Percentiles rank a stretch among this genome's conserved stretches.
These are phyloP conservation scores for Pseudomyrmex dendroicus DNA, from an alignment of 1,140 invertebrate species.

Conservation along the genomic window DNA sequence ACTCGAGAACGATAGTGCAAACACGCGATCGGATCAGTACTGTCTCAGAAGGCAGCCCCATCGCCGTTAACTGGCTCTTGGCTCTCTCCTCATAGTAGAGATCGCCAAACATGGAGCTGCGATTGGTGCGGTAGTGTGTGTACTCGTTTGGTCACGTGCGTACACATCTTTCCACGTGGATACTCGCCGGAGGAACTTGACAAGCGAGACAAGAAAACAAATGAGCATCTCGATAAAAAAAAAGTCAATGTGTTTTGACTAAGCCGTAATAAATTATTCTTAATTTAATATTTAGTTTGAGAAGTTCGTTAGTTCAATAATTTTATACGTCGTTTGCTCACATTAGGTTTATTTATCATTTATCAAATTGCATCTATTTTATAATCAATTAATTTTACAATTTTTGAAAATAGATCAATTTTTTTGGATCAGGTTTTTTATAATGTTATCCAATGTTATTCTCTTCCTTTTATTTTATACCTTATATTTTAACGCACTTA, in stretches of 20 bases:
- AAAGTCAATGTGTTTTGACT: background rate
- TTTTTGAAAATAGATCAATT: background rate
- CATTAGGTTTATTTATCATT: background rate
- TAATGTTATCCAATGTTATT: background rate
- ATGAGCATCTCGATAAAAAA: constrained; percentile 17
- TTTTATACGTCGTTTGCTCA: background rate
- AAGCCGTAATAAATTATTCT: background rate
- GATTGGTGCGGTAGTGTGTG: constrained; percentile 45
- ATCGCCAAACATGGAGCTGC: constrained; percentile 76
- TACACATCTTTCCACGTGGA: constrained; percentile 66
- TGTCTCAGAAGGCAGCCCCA: constrained; percentile 65
- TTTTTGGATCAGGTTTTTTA: background rate
- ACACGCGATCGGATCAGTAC: constrained; percentile 68
- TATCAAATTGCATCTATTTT: background rate
- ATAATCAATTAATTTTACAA: background rate
- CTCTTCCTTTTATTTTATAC: background rate
- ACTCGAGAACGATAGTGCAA: constrained; percentile 50
- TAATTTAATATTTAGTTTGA: too few relatives aligned
- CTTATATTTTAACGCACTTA: too few relatives aligned
- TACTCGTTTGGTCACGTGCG: constrained; percentile 63
- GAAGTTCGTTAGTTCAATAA: background rate
- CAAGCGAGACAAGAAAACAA: constrained; percentile 52
- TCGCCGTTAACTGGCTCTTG: constrained; percentile 55
- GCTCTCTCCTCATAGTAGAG: constrained; percentile 73
- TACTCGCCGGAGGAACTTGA: constrained; percentile 46